Conservation (phyloP, 2,888 invertebrate species). For the Athalia cordata region DNA sequence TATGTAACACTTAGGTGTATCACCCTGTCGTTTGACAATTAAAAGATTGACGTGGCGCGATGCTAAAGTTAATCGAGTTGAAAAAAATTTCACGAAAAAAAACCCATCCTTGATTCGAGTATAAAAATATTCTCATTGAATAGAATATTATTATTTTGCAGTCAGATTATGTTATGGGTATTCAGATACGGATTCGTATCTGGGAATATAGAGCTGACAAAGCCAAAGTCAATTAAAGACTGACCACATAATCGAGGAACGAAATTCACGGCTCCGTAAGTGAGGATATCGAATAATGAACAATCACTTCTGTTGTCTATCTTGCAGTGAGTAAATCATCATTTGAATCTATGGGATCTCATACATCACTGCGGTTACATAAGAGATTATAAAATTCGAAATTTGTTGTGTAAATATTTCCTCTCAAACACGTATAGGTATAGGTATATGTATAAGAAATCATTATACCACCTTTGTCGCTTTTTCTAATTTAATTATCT, state of each 20-base stretch:
- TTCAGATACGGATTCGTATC: too few relatives aligned
- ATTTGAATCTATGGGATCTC: slow-evolving; percentile 1
- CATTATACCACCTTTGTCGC: neutral
- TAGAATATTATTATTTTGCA: too few relatives aligned
- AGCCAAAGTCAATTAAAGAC: too few relatives aligned
- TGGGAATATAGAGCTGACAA: too few relatives aligned
- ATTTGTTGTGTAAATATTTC: slow-evolving; percentile 22
- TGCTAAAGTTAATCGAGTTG: too few relatives aligned
- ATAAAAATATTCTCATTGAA: too few relatives aligned
- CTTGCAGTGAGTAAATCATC: neutral
- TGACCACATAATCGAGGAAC: too few relatives aligned
- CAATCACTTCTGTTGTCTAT: neutral
- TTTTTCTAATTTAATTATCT: neutral
- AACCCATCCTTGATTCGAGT: too few relatives aligned
- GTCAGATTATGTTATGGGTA: too few relatives aligned
- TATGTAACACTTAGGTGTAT: neutral
- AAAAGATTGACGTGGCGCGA: neutral
- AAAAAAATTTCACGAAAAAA: too few relatives aligned
- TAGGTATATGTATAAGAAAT: neutral
- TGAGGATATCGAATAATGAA: neutral
- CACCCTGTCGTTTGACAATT: neutral
- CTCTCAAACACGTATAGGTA: neutral
- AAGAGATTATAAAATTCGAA: slow-evolving; percentile 21
- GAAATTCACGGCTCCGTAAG: too few relatives aligned
- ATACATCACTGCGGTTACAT: neutral